These are phyloP conservation scores for Darevskia mixta DNA, from an alignment of 2,797 vertebrate species.

Conservation along the genomic window DNA sequence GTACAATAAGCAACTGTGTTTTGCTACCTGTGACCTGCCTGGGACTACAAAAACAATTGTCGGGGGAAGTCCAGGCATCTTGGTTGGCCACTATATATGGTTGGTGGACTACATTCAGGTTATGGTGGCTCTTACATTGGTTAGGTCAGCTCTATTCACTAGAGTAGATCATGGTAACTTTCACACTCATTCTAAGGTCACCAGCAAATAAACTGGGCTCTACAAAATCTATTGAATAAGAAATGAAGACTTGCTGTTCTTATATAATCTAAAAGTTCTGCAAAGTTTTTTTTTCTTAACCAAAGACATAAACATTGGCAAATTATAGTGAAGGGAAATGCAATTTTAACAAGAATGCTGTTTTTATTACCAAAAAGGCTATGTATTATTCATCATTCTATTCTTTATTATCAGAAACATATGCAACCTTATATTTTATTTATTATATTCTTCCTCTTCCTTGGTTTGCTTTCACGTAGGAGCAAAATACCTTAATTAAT, in stretches of 20 bases:
- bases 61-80: neutral
- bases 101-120: neutral
- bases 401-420: neutral
- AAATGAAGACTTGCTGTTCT: neutral
- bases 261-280: neutral
- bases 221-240: neutral
- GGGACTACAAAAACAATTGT: neutral
- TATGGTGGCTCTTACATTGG: neutral
- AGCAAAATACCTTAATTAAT: neutral
- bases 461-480: neutral
- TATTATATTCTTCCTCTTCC: neutral
- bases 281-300: neutral
- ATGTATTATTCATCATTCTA: neutral
- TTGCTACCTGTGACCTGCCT: neutral
- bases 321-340: neutral
- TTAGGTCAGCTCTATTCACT: neutral
- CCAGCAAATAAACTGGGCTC: neutral
- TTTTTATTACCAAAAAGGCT: slow-evolving; percentile 12
- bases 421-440: neutral
- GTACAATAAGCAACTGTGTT: neutral
- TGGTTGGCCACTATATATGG: neutral
- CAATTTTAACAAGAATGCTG: neutral
- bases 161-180: neutral
- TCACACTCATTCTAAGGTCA: neutral
- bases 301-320: neutral